A percentile compares a stretch with the other conserved stretches of the same genome.
Conservation (phyloP, 2,888 invertebrate genomes). For the Eilema depressum region DNA sequence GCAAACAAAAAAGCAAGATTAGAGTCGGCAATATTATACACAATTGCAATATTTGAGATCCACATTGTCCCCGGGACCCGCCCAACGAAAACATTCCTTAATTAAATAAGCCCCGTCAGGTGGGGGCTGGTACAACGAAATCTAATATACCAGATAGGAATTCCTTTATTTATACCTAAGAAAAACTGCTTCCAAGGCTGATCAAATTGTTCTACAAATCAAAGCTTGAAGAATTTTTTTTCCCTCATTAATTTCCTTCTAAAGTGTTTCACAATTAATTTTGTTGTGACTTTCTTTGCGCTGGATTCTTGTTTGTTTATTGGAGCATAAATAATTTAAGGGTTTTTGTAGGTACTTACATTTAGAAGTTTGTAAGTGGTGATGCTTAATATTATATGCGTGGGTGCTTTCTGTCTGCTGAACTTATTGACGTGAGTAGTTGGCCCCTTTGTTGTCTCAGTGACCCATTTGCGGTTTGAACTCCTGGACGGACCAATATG, state of each 20-base stretch:
- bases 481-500: background rate
- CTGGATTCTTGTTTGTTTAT: conserved; percentile 44
- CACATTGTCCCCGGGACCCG: conserved; percentile 53
- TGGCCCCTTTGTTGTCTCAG: background rate
- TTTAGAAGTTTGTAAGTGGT: conserved; percentile 16
- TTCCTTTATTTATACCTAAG: conserved; percentile 63
- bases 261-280: conserved; percentile 54
- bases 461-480: background rate
- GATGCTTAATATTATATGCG: background rate
- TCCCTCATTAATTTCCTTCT: conserved; percentile 50
- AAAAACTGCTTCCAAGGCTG: conserved; percentile 40
- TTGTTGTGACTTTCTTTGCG: conserved; percentile 47
- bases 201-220: conserved; percentile 51
- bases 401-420: background rate
- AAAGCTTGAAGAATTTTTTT: conserved; percentile 49
- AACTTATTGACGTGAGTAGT: background rate
- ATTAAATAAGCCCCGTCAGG: conserved; percentile 76
- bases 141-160: conserved; percentile 72
- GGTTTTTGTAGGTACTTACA: conserved; percentile 14
- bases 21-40: conserved; percentile 57
- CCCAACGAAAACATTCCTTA: conserved; percentile 72
- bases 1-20: conserved; percentile 51
- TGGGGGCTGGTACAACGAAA: conserved; percentile 64
- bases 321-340: conserved; percentile 32
- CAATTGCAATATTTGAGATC: conserved; percentile 62